These are phyloP conservation scores for Hemichromis elongatus DNA, from an alignment of 2,113 vertebrate species.

Conservation along the genomic window DNA sequence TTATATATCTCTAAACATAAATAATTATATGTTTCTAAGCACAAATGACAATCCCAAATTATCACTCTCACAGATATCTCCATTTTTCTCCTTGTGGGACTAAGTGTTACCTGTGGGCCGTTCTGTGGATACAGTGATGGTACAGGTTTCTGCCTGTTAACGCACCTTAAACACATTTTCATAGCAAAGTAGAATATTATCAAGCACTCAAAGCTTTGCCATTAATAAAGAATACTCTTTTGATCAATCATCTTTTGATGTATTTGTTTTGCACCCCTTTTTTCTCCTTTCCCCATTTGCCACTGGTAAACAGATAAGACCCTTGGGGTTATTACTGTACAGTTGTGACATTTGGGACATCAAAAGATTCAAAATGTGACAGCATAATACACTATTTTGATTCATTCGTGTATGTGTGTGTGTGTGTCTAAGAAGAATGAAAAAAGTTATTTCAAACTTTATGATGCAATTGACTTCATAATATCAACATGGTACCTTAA, in stretches of 20 bases:
- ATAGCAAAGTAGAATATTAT: neutral
- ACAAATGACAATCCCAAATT: too few relatives aligned
- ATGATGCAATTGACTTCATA: neutral
- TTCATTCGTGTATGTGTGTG: neutral
- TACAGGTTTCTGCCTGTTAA: neutral
- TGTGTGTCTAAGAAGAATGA: neutral
- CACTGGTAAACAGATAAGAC: accelerated
- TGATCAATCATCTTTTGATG: neutral
- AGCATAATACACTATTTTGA: neutral
- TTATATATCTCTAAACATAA: too few relatives aligned
- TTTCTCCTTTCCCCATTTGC: neutral
- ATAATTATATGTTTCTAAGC: too few relatives aligned
- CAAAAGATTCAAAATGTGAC: neutral
- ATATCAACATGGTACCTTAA: neutral
- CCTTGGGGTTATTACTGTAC: accelerated
- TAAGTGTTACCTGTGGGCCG: neutral
- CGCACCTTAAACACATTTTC: neutral
- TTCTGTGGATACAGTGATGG: neutral
- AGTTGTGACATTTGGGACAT: neutral
- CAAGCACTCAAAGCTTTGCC: neutral
- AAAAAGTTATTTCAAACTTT: neutral
- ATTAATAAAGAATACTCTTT: neutral
- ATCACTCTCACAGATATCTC: too few relatives aligned
- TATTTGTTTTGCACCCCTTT: neutral
- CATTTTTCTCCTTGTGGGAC: neutral